Conservation (phyloP, 1,140 invertebrate species). For the Pseudomyrmex gracilis region DNA sequence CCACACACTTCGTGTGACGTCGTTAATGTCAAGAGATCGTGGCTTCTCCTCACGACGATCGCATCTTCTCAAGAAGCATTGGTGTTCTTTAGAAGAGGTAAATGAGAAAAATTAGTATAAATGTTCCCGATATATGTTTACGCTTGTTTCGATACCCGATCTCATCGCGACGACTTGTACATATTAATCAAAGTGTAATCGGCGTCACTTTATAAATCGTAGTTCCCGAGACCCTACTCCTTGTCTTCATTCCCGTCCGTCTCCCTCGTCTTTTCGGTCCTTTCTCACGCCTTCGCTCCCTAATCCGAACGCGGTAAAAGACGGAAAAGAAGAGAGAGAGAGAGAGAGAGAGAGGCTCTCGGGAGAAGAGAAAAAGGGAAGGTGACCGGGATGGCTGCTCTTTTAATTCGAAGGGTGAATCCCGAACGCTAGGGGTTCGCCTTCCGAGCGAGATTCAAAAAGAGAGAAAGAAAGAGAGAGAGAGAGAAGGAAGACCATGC, state of each 20-base stretch:
- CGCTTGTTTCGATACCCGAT: no score
- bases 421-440: constrained; percentile 32
- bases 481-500: constrained; percentile 30
- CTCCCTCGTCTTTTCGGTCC: constrained; percentile 25
- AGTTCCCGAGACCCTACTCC: constrained; percentile 23
- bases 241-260: constrained; percentile 35
- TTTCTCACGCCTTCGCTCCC: constrained; percentile 16
- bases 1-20: not conserved
- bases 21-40: constrained; percentile 48
- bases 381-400: constrained; percentile 67
- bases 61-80: constrained; percentile 1
- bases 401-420: constrained; percentile 77
- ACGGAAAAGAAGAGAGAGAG: no score
- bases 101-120: not conserved
- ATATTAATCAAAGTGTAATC: constrained; percentile 1
- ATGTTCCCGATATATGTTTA: no score
- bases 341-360: not conserved
- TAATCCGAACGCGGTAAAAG: constrained; percentile 5
- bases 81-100: not conserved
- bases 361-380: constrained; percentile 1
- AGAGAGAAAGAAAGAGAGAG: constrained; percentile 25
- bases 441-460: constrained; percentile 45
- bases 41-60: constrained; percentile 34
- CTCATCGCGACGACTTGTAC: not conserved
- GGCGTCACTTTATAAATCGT: constrained; percentile 1